phyloP scores from a whole-genome alignment of 2,797 vertebrate species.

The Thalassophryne amazonica region DNA sequence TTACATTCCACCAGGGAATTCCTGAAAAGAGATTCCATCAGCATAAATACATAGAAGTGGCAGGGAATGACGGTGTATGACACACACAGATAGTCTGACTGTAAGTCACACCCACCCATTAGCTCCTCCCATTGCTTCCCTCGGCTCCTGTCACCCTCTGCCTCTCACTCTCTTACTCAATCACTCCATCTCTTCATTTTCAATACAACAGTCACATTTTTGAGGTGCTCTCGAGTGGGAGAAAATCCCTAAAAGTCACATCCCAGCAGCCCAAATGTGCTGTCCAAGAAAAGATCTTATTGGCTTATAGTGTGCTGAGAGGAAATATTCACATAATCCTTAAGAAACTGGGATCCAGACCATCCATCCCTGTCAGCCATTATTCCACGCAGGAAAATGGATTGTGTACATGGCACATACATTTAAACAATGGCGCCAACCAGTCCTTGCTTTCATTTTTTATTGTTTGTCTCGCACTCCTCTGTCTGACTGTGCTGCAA shows the following conservation, averaged over 20 bases:
- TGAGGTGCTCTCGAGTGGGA: conserved; percentile 30
- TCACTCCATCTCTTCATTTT: conserved; percentile 13
- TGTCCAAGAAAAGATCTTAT: conserved; percentile 62
- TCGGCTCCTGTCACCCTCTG: not conserved
- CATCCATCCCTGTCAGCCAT: conserved; percentile 67
- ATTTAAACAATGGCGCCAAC: conserved; percentile 20
- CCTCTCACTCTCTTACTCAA: not conserved
- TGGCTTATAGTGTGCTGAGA: conserved; percentile 61
- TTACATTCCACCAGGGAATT: no score
- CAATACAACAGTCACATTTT: conserved; percentile 32
- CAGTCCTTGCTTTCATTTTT: conserved; percentile 34
- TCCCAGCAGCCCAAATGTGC: conserved; percentile 36
- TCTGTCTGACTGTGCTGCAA: conserved; percentile 11
- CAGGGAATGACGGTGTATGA: conserved; percentile 7
- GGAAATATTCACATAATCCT: conserved; percentile 69
- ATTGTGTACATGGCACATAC: conserved; percentile 21
- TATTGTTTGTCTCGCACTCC: conserved; percentile 32
- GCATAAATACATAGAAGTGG: conserved; percentile 27
- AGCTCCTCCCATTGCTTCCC: not conserved
- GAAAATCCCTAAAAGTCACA: conserved; percentile 53
- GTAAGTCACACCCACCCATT: conserved; percentile 16
- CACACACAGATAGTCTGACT: not conserved
- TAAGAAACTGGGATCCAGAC: conserved; percentile 62
- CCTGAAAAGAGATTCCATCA: conserved; percentile 15
- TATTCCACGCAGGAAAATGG: conserved; percentile 50